phyloP scores from a whole-genome alignment of 2,113 vertebrate genomes.

The Brevimyrus niger region DNA sequence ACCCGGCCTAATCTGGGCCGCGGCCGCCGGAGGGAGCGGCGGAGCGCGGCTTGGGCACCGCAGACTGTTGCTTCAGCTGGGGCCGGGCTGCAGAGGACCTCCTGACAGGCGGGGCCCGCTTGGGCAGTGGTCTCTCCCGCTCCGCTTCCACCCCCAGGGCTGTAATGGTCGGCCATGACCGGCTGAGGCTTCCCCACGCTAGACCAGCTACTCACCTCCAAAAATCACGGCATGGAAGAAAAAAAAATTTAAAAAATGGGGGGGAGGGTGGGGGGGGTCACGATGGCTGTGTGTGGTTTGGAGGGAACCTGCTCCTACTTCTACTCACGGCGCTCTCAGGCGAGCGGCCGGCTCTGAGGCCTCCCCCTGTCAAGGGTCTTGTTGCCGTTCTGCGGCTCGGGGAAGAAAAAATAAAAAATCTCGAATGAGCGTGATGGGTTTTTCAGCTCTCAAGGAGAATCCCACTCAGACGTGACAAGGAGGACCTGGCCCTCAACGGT shows the following conservation, averaged over 20 bases:
- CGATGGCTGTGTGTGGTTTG: neutral
- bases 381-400: neutral
- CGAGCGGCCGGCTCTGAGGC: neutral
- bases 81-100: neutral
- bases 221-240: conserved; percentile 12
- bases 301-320: neutral
- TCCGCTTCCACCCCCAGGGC: neutral
- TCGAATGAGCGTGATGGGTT: neutral
- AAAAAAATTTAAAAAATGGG: neutral
- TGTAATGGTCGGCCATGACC: neutral
- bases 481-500: neutral
- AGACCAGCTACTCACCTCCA: neutral
- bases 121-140: neutral
- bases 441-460: neutral
- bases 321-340: neutral
- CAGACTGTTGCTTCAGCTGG: conserved; percentile 14
- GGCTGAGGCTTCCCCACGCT: neutral
- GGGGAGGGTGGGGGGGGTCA: neutral
- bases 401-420: neutral
- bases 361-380: neutral
- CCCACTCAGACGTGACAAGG: neutral
- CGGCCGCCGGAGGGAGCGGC: neutral
- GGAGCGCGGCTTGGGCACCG: neutral
- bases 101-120: neutral
- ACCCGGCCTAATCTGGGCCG: neutral